Percentiles rank a stretch among this genome's conserved stretches.
Evolutionary conservation across 2,888 invertebrate genomes (phyloP).

Genomic region (Liodrosophila aerea): DNA sequence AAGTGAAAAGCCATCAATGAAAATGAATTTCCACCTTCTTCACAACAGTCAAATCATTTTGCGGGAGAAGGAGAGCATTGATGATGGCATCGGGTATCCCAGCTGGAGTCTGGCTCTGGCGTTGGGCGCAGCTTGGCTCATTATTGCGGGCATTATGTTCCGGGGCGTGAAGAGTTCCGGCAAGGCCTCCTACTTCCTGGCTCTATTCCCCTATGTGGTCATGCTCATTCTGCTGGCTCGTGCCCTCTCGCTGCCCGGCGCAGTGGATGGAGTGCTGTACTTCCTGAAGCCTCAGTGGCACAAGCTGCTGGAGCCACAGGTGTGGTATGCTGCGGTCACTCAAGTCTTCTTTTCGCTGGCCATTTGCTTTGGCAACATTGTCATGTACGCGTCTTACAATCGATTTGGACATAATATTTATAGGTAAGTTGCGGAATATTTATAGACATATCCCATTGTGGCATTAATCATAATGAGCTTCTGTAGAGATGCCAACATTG

Average conservation of each 20-base stretch:
- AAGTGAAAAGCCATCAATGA: slow-evolving; percentile 2
- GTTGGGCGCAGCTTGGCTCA: slow-evolving; percentile 84
- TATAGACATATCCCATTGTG: neutral
- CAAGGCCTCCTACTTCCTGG: slow-evolving; percentile 88
- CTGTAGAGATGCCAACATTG: slow-evolving; percentile 89
- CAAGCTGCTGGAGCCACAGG: slow-evolving; percentile 82
- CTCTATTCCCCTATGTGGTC: slow-evolving; percentile 86
- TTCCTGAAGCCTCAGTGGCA: slow-evolving; percentile 87
- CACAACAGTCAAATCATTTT: slow-evolving; percentile 83
- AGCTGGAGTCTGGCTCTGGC: slow-evolving; percentile 84
- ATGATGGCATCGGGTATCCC: slow-evolving; percentile 84
- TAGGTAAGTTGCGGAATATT: slow-evolving; percentile 77
- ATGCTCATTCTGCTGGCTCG: slow-evolving; percentile 85
- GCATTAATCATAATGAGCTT: neutral
- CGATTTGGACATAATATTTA: slow-evolving; percentile 85
- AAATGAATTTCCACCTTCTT: neutral
- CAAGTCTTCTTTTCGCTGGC: slow-evolving; percentile 86
- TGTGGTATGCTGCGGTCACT: slow-evolving; percentile 86
- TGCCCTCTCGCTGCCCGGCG: slow-evolving; percentile 85
- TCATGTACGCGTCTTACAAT: slow-evolving; percentile 86
- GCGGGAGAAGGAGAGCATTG: slow-evolving; percentile 83
- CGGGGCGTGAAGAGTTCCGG: slow-evolving; percentile 85
- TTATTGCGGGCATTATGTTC: slow-evolving; percentile 83
- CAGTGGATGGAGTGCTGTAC: slow-evolving; percentile 85
- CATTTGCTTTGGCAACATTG: slow-evolving; percentile 85